Percentiles rank a stretch among this genome's conserved stretches.
These are phyloP conservation scores for Aselliscus stoliczkanus DNA, from an alignment of 2,797 vertebrate genomes.

Conservation along the genomic window DNA sequence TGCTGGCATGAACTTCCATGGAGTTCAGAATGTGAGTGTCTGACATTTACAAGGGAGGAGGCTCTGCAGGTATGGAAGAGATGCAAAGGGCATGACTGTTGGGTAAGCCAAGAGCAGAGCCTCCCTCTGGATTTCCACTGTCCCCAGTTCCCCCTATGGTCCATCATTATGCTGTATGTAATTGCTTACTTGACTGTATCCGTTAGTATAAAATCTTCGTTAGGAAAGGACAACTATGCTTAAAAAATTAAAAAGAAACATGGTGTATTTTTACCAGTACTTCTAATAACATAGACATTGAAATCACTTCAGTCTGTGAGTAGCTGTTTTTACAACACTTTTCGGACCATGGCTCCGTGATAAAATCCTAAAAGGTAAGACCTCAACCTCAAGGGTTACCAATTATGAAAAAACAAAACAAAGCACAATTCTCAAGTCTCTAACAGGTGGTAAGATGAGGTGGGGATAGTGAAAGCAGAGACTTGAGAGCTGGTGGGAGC, in stretches of 20 bases:
- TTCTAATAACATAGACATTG: not conserved
- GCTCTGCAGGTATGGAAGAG: not conserved
- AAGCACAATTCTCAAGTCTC: not conserved
- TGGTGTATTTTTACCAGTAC: not conserved
- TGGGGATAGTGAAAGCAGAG: not conserved
- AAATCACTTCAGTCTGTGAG: not conserved
- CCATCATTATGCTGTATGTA: not conserved
- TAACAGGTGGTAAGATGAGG: not conserved
- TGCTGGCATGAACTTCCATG: not conserved
- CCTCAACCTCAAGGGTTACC: not conserved
- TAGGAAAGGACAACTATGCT: not conserved
- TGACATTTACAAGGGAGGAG: not conserved
- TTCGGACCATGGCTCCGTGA: not conserved
- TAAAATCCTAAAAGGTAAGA: not conserved
- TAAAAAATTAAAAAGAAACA: not conserved
- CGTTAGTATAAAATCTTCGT: not conserved
- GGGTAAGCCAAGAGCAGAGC: not conserved
- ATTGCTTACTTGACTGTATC: not conserved
- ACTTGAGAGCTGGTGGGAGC: not conserved
- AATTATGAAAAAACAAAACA: not conserved
- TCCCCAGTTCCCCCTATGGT: rapidly evolving
- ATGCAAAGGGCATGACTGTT: not conserved
- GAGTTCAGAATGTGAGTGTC: not conserved
- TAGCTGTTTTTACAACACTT: not conserved
- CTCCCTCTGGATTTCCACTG: not conserved